Conservation (phyloP, 1,140 invertebrate species). For the Caligus rogercresseyi region DNA sequence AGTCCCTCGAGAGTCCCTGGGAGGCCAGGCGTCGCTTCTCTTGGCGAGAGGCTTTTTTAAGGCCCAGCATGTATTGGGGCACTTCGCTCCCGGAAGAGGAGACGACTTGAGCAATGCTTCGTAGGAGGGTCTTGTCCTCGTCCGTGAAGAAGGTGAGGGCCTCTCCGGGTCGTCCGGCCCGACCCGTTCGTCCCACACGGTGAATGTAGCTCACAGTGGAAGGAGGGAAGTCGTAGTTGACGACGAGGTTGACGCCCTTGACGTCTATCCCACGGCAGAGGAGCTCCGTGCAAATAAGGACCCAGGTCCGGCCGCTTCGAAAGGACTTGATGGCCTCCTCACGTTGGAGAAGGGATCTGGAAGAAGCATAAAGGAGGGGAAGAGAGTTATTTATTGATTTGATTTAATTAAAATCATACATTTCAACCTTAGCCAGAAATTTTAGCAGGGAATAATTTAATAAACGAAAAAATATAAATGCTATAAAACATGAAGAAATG, state of each 20-base stretch:
- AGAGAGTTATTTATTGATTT: constrained; percentile 2
- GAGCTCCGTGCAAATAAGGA: constrained; percentile 89
- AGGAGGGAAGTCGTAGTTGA: constrained; percentile 94
- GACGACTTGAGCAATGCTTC: constrained; percentile 31
- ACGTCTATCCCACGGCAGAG: constrained; percentile 96
- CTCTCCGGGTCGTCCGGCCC: constrained; percentile 66
- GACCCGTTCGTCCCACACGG: constrained; percentile 71
- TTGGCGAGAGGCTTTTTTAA: constrained; percentile 42
- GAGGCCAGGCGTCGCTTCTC: constrained; percentile 17
- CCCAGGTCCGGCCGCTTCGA: constrained; percentile 77
- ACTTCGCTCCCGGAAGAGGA: constrained; percentile 70
- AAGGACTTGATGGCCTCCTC: constrained; percentile 77
- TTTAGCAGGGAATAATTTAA: no score
- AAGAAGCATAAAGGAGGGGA: not conserved
- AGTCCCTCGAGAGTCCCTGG: not conserved
- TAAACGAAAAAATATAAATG: no score
- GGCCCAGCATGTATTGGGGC: constrained; percentile 65
- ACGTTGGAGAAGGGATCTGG: constrained; percentile 38
- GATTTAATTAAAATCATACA: no score
- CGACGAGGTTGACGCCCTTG: constrained; percentile 83
- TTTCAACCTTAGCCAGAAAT: no score
- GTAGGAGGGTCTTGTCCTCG: constrained; percentile 40
- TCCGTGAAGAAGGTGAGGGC: constrained; percentile 90
- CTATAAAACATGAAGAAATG: no score
- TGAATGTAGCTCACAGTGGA: constrained; percentile 86